Conservation (phyloP, 2,797 vertebrate species). For the Schizopygopsis pylzovi region DNA sequence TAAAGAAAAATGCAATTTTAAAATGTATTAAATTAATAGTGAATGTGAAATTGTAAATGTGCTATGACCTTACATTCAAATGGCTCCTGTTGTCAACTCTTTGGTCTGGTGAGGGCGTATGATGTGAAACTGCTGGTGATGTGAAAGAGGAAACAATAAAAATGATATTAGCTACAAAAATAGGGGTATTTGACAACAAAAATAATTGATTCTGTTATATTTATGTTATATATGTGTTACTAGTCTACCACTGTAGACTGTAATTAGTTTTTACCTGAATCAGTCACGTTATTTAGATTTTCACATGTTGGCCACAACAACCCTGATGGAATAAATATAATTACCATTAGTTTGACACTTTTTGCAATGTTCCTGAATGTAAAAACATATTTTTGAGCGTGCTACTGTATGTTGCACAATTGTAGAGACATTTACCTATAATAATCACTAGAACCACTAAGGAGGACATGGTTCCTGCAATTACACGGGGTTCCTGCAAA, state of each 20-base stretch:
- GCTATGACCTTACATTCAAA: conserved; percentile 17
- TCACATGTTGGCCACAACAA: conserved; percentile 7
- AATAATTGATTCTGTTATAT: background rate
- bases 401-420: background rate
- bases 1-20: background rate
- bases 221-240: background rate
- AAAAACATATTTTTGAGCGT: background rate
- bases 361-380: background rate
- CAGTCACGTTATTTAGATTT: conserved; percentile 1
- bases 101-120: background rate
- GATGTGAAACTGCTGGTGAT: background rate
- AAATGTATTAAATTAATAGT: background rate
- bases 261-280: conserved; percentile 15
- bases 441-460: conserved; percentile 32
- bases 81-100: background rate
- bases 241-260: background rate
- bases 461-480: background rate
- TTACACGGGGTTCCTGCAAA: conserved; percentile 1
- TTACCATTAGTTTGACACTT: background rate
- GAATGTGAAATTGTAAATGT: background rate
- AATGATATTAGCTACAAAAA: background rate
- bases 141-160: background rate
- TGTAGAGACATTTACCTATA: conserved; percentile 37
- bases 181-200: background rate
- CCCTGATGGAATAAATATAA: conserved; percentile 7